Evolutionary conservation across 1,140 invertebrate species (phyloP).

Genomic region (Leguminivora glycinivorella): DNA sequence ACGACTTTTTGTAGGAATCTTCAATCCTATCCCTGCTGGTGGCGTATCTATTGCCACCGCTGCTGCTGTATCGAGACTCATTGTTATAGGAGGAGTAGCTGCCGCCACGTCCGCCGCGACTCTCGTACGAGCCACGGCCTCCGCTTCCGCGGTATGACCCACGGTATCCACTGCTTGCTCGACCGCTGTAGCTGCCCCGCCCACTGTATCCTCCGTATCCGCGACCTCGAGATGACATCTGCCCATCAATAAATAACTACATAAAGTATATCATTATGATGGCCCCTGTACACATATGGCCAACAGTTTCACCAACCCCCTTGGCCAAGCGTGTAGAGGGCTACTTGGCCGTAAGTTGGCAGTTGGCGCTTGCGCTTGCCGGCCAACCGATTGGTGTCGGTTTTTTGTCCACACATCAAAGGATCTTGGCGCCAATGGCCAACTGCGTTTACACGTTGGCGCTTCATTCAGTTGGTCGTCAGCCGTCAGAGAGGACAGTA

Average conservation of each 20-base stretch:
- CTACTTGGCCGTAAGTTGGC: no score
- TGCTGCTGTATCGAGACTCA: constrained; percentile 64
- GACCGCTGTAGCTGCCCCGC: constrained; percentile 64
- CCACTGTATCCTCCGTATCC: constrained; percentile 64
- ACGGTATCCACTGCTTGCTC: constrained; percentile 57
- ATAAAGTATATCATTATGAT: neutral
- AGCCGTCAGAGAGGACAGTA: no score
- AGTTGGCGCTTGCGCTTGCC: no score
- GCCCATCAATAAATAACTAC: neutral
- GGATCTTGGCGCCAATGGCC: no score
- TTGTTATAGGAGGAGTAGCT: constrained; percentile 62
- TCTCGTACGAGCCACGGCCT: constrained; percentile 63
- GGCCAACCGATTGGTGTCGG: no score
- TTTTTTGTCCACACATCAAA: no score
- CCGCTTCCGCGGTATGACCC: constrained; percentile 66
- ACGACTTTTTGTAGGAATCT: constrained; percentile 74
- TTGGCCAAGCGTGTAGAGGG: no score
- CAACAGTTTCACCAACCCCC: no score
- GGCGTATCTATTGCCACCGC: constrained; percentile 62
- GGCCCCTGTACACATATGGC: neutral
- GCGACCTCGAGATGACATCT: constrained; percentile 74
- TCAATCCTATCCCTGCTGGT: constrained; percentile 70
- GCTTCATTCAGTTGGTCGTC: no score
- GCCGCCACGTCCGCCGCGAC: constrained; percentile 61
- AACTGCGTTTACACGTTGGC: no score